Base-by-base conservation (phyloP, 2,888 invertebrate species). In the Rhogogaster chlorosoma region DNA sequence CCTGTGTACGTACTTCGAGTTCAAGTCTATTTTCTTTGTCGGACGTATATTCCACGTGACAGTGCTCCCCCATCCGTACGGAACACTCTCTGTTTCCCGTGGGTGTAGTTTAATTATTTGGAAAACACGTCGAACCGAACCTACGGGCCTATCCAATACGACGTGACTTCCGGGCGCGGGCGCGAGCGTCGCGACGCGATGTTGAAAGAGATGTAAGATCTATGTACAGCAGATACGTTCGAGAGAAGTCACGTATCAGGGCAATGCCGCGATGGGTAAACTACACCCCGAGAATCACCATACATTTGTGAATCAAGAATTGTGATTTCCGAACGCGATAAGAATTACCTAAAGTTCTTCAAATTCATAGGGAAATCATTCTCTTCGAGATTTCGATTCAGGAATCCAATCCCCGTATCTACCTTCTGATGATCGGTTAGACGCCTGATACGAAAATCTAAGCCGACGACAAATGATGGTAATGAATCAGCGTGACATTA, bases 81-180 rank as follows among this genome's bases (percentile, higher is more conserved):
- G 32, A 49, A n/a, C 10, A 42, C 38, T 7, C 36, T 29, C n/a
- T n/a, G 18, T 9, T 38, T 36, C 32, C 29, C 61, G 80, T 38
- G 80, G 64, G 80, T 80, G 57, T 22, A 36, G 57, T 80, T 80
- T 64, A 80, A 80, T 80, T 80, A 80, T 57, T 80, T 61, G 38
- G 80, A 49, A 80, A 80, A 61, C 38, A 80, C 61, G 42, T 64
- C 57, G 9, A 26, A 61, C 80, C 42, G n/a, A 61, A 38, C 18
- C 42, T 73, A 42, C 12, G 6, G 53, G 38, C 38, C 45, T 29
- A 42, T 42, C 38, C 42, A 42, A 73, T 53, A 49, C 49, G 12
- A 80, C 80, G 80, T 80, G 61, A 80, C 80, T 80, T 64, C 61
- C 57, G 57, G 15, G 4, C 29, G 57, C 18, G 57, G 29, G 15